Evolutionary conservation across 2,888 invertebrate species (phyloP), one percentile per base, ranked within the genome.

Genomic region (Tetrapedia diversipes): DNA sequence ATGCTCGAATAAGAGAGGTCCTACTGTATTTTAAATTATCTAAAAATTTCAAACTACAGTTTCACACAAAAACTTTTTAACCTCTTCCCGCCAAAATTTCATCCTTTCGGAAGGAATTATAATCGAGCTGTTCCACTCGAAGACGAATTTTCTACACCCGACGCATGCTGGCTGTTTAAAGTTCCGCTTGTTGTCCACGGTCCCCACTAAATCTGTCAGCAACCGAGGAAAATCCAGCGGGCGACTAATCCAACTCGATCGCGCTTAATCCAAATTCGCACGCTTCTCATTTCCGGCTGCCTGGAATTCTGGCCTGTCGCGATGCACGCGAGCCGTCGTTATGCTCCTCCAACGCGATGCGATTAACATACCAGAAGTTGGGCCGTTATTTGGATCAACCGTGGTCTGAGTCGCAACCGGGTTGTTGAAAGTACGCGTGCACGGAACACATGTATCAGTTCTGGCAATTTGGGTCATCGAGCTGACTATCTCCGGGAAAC

Each of bases 361-460:
- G 72, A 77, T 78, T 78, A 78, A 72, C 77, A 78, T 78, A 76
- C 77, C 77, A 67, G 66, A 78, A 78, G 59, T 77, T 71, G 61
- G 53, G 39, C 56, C 57, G 57, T 78, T 76, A 70, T 66, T 76
- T 49, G 54, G 47, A 72, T 77, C 64, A 77, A 67, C 67, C 49
- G 47, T 39, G 41, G n/a, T 59, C 71, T 32, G 27, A 61, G 53
- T 47, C 67, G 45, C 51, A 49, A n/a, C n/a, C n/a, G 54, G 53
- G 54, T 56, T 34, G 75, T 65, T 64, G 47, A 54, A 43, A 60
- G 34, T 37, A 24, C 7, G 47, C 34, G 45, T 41, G 45, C 19
- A 22, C 56, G 6, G 41, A 19, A 37, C 47, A 37, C 47, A 54
- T 75, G 64, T 70, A 65, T 77, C 76, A 70, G 56, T 47, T 37